Conservation (phyloP, 2,888 invertebrate genomes). For the Monoplex corrugatus region DNA sequence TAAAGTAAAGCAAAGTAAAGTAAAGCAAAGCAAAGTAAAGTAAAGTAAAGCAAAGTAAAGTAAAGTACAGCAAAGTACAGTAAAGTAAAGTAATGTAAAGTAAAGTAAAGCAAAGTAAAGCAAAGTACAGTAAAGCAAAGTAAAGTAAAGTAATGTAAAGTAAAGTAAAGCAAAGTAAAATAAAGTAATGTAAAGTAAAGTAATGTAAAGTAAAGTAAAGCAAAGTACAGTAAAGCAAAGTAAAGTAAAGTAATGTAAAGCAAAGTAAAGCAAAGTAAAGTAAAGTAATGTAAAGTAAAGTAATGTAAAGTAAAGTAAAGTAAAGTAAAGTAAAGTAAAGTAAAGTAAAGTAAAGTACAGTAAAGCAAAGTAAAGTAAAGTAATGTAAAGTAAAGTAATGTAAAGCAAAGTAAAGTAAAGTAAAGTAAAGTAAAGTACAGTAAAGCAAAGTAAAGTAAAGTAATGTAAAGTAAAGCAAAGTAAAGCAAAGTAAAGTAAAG, state of each 20-base stretch:
- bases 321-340: no score
- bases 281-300: neutral
- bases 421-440: no score
- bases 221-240: neutral
- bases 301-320: no score
- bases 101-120: neutral
- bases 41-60: neutral
- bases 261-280: neutral
- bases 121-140: neutral
- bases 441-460: no score
- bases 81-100: neutral
- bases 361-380: no score
- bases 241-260: neutral
- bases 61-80: neutral
- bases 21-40: neutral
- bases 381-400: no score
- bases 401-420: no score
- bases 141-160: neutral
- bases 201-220: neutral
- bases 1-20: neutral
- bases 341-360: no score
- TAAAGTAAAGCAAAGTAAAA: neutral
- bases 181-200: neutral
- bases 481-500: neutral
- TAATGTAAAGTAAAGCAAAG: no score